Evolutionary conservation across 2,113 vertebrate genomes (phyloP).

Genomic region (Neolamprologus brichardi): DNA sequence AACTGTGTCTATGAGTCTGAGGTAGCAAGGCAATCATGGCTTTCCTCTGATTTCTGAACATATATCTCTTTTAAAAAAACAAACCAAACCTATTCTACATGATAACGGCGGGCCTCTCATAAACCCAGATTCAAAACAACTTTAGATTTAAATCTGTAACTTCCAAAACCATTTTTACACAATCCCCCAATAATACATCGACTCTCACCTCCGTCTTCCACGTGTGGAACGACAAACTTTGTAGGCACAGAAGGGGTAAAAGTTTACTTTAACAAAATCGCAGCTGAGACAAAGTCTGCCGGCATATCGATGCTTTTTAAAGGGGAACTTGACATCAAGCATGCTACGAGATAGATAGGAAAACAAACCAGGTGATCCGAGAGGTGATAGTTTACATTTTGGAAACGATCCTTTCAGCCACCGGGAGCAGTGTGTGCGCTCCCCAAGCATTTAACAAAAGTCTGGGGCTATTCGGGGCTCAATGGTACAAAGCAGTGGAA

Average conservation of each 20-base stretch:
- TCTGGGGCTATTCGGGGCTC: conserved; percentile 23
- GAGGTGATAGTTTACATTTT: neutral
- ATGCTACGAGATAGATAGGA: conserved; percentile 35
- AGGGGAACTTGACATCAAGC: conserved; percentile 56
- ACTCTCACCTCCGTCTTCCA: conserved; percentile 13
- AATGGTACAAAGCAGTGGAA: conserved; percentile 70
- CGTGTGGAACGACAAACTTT: conserved; percentile 68
- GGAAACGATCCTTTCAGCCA: neutral
- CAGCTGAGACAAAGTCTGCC: conserved; percentile 28
- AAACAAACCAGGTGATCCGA: conserved; percentile 10
- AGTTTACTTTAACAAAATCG: conserved; percentile 38
- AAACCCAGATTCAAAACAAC: conserved; percentile 32
- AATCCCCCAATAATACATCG: conserved; percentile 5
- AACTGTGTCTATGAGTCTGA: conserved; percentile 82
- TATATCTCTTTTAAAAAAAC: conserved; percentile 46
- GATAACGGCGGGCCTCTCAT: conserved; percentile 34
- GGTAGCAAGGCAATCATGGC: conserved; percentile 99
- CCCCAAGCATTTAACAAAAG: neutral
- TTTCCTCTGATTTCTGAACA: conserved; percentile 89
- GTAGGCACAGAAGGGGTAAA: conserved; percentile 72
- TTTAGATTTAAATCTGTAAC: conserved; percentile 51
- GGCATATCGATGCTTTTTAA: conserved; percentile 53
- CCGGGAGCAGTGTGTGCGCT: neutral
- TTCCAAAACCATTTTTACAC: conserved; percentile 53
- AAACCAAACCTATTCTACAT: conserved; percentile 68